A percentile compares a stretch with the other conserved stretches of the same genome.
Evolutionary conservation across 23 tunicate genomes (phyloP).

Genomic region (Ciona savignyi): DNA sequence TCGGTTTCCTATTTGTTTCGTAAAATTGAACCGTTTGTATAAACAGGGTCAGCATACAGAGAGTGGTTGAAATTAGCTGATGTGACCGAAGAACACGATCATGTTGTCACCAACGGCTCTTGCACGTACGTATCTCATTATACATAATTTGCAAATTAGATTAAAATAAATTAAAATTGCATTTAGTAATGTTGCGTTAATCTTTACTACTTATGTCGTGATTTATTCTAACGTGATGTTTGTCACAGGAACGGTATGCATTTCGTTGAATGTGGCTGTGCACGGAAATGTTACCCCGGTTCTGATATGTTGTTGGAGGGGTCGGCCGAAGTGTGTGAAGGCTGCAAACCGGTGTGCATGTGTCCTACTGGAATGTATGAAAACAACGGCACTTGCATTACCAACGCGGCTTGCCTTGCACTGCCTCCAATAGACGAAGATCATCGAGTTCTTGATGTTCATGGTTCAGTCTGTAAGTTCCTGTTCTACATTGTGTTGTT

Average conservation of each 20-base stretch:
- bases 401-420: constrained; percentile 31
- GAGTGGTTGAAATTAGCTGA: constrained; percentile 8
- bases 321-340: not conserved
- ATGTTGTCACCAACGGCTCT: constrained; percentile 5
- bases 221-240: too few species aligned
- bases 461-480: constrained; percentile 22
- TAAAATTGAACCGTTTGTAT: too few species aligned
- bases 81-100: constrained; percentile 14
- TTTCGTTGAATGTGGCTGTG: constrained; percentile 47
- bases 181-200: too few species aligned
- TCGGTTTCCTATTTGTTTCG: not conserved
- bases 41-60: constrained; percentile 36
- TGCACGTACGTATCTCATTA: constrained; percentile 16
- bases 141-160: too few species aligned
- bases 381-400: constrained; percentile 28
- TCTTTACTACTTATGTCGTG: too few species aligned
- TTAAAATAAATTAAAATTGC: too few species aligned
- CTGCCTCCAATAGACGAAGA: constrained; percentile 12
- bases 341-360: constrained; percentile 36
- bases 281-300: constrained; percentile 17
- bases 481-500: too few species aligned
- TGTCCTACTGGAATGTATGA: constrained; percentile 43
- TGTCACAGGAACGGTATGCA: constrained; percentile 23
- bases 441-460: constrained; percentile 9
- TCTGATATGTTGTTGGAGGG: not conserved